A percentile compares a stretch with the other conserved stretches of the same genome.
Conservation (phyloP, 2,888 invertebrate species). For the Orchesellides sinensis region DNA sequence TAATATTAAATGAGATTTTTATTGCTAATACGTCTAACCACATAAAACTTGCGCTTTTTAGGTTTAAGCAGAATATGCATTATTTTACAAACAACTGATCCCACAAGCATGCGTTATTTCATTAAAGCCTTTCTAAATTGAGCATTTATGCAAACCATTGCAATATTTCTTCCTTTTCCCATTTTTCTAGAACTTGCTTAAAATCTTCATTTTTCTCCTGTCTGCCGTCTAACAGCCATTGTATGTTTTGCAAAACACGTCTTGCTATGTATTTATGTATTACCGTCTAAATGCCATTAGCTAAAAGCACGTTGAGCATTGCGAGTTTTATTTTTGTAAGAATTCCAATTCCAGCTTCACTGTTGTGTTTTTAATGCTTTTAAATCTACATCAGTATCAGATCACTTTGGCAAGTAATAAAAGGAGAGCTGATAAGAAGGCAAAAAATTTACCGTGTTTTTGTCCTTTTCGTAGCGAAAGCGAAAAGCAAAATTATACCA, state of each 20-base stretch:
- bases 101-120: slow-evolving; percentile 48
- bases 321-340: neutral
- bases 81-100: neutral
- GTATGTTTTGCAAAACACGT: too few species aligned
- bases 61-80: slow-evolving; percentile 12
- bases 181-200: neutral
- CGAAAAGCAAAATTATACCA: slow-evolving; percentile 42
- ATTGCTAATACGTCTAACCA: neutral
- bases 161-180: slow-evolving; percentile 35
- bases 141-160: slow-evolving; percentile 57
- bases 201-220: slow-evolving; percentile 5
- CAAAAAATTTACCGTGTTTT: neutral
- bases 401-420: slow-evolving; percentile 51
- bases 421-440: slow-evolving; percentile 49
- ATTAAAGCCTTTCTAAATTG: slow-evolving; percentile 48
- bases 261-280: neutral
- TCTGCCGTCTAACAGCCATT: slow-evolving; percentile 1
- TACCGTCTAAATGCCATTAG: neutral
- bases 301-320: neutral
- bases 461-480: slow-evolving; percentile 8
- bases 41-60: neutral
- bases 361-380: slow-evolving; percentile 38
- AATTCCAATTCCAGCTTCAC: slow-evolving; percentile 12
- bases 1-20: slow-evolving; percentile 42
- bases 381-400: slow-evolving; percentile 50